These are phyloP conservation scores for Melospiza melodia DNA, from an alignment of 2,113 vertebrate genomes.

Conservation along the genomic window DNA sequence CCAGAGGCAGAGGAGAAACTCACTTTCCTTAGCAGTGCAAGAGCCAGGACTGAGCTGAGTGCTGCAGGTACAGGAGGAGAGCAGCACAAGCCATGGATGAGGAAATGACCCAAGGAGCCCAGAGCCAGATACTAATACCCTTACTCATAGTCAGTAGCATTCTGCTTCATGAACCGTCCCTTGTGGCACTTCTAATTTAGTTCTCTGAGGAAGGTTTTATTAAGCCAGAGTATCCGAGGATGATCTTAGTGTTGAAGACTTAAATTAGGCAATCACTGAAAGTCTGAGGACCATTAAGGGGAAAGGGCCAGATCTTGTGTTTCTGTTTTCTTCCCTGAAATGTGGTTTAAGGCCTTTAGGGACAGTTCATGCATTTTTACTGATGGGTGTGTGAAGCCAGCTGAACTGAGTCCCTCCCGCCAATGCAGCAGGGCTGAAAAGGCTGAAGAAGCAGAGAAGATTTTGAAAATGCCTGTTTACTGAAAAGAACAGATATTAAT, in stretches of 20 bases:
- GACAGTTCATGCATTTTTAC: conserved; percentile 22
- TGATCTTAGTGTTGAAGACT: conserved; percentile 42
- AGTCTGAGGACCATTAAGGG: neutral
- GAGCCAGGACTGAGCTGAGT: fast-evolving
- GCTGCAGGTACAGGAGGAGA: neutral
- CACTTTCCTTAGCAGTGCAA: neutral
- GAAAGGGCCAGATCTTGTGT: neutral
- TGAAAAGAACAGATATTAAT: conserved; percentile 24
- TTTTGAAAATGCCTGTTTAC: conserved; percentile 12
- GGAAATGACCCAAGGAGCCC: neutral
- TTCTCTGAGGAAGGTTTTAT: conserved; percentile 17
- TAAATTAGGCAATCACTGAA: conserved; percentile 33
- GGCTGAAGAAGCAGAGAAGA: neutral
- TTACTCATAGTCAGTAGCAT: conserved; percentile 48
- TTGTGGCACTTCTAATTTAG: neutral
- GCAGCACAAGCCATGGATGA: neutral
- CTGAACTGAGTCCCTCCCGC: neutral
- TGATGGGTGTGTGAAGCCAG: neutral
- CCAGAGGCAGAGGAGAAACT: neutral
- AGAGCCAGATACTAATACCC: neutral
- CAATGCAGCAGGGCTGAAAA: neutral
- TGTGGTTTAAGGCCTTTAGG: conserved; percentile 7
- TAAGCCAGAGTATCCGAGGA: conserved; percentile 13
- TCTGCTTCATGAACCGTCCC: conserved; percentile 8
- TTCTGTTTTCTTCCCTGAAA: conserved; percentile 51